Evolutionary conservation across 2,888 invertebrate genomes (phyloP), one percentile per base, ranked within the genome.

Genomic region (Oscheius sp.): DNA sequence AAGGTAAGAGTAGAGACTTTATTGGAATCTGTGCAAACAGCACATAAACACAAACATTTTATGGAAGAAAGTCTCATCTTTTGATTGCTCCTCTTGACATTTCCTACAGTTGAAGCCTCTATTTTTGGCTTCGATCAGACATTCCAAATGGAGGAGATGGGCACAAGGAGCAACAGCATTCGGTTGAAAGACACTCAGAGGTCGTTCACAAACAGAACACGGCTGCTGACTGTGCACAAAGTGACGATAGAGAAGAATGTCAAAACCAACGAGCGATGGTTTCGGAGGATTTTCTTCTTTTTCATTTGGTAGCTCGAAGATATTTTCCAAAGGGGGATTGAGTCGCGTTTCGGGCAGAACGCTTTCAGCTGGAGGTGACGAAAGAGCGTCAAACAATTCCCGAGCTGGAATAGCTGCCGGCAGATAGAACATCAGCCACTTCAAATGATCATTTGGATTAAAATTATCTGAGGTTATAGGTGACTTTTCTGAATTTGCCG

Each of bases 141-240:
- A 61, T n/a, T 61, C 50, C 29, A 64, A 20, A 29, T 64, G 64
- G 8, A 34, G 45, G 31, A 64, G 15, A 64, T 64, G 64, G 15
- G 48, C 48, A 50, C 64, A 64, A 3, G 64, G 64, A 12, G 50
- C 48, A 2, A 64, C 27, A 20, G 48, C 34, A 31, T 17, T 33
- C 34, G 50, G 33, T 10, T 64, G 48, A 17, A 48, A 48, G 29
- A 48, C 64, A 50, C 29, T 48, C 33, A 64, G 17, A 12, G 64
- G 64, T 1, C 64, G 64, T 2, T 48, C 48, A 12, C 64, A 64
- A 15, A 64, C 33, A 29, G 50, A 8, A 34, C 64, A 64, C 31
- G 64, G 64, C 64, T 46, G 48, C 37, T 64, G 64, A 23, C 34
- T 46, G 48, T 64, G 64, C 3, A 46, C 29, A 25, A 64, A 64